These are phyloP conservation scores for Phainopepla nitens DNA, from an alignment of 2,113 vertebrate genomes.

Conservation along the genomic window DNA sequence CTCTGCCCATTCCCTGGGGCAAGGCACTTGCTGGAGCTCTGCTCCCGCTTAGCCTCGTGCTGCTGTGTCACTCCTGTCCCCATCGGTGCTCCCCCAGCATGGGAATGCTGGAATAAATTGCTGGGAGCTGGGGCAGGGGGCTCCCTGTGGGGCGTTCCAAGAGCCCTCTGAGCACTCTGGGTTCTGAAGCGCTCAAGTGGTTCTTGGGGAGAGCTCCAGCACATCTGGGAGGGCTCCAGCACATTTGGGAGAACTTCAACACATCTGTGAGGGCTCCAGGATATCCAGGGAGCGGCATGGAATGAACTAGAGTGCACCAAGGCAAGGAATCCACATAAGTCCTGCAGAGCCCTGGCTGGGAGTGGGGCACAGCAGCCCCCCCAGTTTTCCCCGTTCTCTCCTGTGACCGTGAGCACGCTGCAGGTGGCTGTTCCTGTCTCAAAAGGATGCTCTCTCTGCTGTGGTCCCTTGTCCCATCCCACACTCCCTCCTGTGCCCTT, in stretches of 20 bases:
- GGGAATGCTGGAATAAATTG: accelerated
- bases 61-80: neutral
- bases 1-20: neutral
- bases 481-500: neutral
- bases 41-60: accelerated
- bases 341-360: neutral
- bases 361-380: neutral
- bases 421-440: neutral
- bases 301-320: conserved; percentile 16
- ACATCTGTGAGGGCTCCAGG: neutral
- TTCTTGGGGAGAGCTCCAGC: neutral
- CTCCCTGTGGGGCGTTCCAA: neutral
- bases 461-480: neutral
- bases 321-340: neutral
- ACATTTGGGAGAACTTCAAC: no score
- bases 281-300: neutral
- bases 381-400: neutral
- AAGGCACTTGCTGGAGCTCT: neutral
- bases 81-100: accelerated
- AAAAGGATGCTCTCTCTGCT: neutral
- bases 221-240: neutral
- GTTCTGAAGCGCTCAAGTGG: conserved; percentile 43
- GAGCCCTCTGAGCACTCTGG: conserved; percentile 8
- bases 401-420: accelerated
- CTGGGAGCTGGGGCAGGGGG: no score